phyloP scores from a whole-genome alignment of 1,140 invertebrate species.

The Bradynema listronoti region DNA sequence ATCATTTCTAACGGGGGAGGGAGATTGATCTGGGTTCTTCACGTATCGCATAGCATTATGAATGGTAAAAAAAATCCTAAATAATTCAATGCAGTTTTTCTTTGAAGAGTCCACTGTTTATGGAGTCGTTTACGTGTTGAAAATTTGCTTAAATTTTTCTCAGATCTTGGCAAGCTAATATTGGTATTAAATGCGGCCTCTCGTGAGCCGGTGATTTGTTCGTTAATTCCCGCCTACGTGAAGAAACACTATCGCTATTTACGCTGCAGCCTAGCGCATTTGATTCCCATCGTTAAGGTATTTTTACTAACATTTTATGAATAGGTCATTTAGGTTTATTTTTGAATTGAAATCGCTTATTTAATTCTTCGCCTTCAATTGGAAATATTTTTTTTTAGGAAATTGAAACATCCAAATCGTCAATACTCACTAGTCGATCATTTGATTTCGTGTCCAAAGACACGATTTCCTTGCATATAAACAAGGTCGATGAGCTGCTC shows the following conservation, averaged over 20 bases:
- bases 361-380: background rate
- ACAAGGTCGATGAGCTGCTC: constrained; percentile 19
- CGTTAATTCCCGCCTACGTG: constrained; percentile 82
- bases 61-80: too few relatives aligned
- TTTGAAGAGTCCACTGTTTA: too few relatives aligned
- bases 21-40: too few relatives aligned
- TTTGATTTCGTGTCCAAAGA: constrained; percentile 5
- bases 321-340: too few relatives aligned
- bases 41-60: too few relatives aligned
- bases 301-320: constrained; percentile 14
- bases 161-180: constrained; percentile 79
- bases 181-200: constrained; percentile 87
- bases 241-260: constrained; percentile 70
- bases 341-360: background rate
- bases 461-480: constrained; percentile 8
- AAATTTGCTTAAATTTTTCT: constrained; percentile 1
- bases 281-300: constrained; percentile 58
- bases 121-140: constrained; percentile 1
- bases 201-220: constrained; percentile 78
- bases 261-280: constrained; percentile 21
- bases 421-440: too few relatives aligned
- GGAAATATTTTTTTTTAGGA: constrained; percentile 14
- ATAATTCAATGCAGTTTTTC: too few relatives aligned
- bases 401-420: constrained; percentile 26
- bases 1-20: too few relatives aligned